Evolutionary conservation across 2,113 vertebrate genomes (phyloP).

Genomic region (Ploceus nigricollis): DNA sequence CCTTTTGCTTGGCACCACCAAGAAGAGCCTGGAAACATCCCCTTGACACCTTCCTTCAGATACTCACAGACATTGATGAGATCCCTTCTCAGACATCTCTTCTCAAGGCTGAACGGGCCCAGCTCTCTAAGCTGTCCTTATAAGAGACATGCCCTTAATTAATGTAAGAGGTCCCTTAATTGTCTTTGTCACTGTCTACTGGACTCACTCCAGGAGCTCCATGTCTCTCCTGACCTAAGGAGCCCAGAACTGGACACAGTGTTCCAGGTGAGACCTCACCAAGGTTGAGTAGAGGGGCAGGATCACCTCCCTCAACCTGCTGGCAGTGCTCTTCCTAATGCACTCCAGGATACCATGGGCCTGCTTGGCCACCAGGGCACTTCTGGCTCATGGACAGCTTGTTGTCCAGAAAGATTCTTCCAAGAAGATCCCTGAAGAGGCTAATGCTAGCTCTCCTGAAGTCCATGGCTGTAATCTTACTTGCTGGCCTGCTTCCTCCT

Average conservation of each 20-base stretch:
- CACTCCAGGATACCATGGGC: accelerated
- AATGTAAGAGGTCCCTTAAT: neutral
- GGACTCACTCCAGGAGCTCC: neutral
- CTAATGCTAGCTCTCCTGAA: accelerated
- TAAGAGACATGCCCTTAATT: neutral
- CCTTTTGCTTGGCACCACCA: neutral
- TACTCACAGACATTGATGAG: neutral
- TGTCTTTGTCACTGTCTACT: neutral
- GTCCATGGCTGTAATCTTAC: neutral
- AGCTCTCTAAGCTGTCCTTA: neutral
- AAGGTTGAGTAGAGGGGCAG: accelerated
- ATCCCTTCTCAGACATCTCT: neutral
- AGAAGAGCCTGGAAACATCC: neutral
- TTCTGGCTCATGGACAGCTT: neutral
- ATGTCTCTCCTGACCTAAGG: too few species aligned
- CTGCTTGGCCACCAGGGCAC: neutral
- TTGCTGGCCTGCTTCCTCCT: neutral
- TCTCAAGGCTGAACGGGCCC: neutral
- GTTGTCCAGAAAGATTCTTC: neutral
- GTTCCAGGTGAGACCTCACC: accelerated
- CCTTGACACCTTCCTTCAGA: neutral
- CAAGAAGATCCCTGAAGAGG: neutral
- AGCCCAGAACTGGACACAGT: neutral
- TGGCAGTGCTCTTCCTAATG: accelerated
- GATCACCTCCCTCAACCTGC: too few species aligned